phyloP scores from a whole-genome alignment of 2,888 invertebrate species.

The Pantelozetes paolii region DNA sequence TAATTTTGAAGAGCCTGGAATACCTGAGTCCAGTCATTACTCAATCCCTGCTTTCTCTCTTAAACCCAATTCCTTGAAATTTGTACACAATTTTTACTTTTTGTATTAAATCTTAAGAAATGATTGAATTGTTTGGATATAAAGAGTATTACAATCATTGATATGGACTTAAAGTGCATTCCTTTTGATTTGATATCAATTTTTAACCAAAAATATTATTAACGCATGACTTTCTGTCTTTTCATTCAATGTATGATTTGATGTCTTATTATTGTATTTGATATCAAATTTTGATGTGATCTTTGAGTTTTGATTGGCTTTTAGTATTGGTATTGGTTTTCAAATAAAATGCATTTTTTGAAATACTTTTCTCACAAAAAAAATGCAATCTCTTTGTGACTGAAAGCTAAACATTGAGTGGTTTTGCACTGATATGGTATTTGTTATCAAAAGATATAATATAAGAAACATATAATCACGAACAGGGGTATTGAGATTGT shows the following conservation, averaged over 20 bases:
- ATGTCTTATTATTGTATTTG: no score
- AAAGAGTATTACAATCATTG: neutral
- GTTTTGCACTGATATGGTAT: neutral
- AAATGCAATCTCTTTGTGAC: conserved; percentile 5
- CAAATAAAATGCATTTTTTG: neutral
- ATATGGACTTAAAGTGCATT: neutral
- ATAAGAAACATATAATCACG: no score
- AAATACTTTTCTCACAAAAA: neutral
- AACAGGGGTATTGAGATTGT: no score
- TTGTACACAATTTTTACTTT: no score
- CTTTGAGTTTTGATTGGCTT: conserved; percentile 18
- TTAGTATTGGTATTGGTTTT: neutral
- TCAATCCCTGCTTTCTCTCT: no score
- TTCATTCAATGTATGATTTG: neutral
- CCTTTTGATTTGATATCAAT: neutral
- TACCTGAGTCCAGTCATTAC: no score
- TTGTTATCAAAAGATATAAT: neutral
- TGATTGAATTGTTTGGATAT: neutral
- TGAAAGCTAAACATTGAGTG: neutral
- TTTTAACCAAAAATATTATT: conserved; percentile 21
- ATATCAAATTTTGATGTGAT: no score
- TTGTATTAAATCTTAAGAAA: neutral
- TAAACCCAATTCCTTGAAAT: no score
- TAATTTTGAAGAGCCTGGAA: no score
- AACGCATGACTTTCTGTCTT: conserved; percentile 10